Evolutionary conservation across 2,888 invertebrate species (phyloP).

Genomic region (Drosophila gaucha): DNA sequence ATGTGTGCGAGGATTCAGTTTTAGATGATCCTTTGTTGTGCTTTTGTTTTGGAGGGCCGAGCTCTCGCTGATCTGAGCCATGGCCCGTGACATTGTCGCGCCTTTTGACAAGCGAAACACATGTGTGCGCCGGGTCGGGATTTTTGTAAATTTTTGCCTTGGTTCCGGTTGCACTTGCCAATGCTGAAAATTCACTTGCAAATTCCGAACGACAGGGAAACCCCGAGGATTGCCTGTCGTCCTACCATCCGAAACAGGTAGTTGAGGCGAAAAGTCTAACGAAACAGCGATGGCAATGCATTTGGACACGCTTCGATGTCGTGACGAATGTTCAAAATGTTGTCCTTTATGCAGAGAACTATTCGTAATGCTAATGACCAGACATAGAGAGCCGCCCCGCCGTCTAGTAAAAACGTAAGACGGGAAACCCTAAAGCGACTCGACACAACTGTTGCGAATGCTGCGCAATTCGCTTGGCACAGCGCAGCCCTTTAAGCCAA

Average conservation of each 20-base stretch:
- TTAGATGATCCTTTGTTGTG: conserved; percentile 6
- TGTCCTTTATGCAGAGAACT: conserved; percentile 20
- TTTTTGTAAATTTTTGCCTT: conserved; percentile 5
- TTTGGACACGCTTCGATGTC: conserved; percentile 58
- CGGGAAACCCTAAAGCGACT: not conserved
- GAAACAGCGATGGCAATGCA: conserved; percentile 49
- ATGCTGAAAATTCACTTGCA: conserved; percentile 50
- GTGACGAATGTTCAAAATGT: conserved; percentile 36
- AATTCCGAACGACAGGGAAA: conserved; percentile 44
- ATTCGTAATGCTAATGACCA: conserved; percentile 57
- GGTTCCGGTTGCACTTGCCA: conserved; percentile 53
- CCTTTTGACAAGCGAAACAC: conserved; percentile 37
- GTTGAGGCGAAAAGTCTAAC: conserved; percentile 30
- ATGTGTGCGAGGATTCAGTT: conserved; percentile 18
- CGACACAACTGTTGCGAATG: conserved; percentile 4
- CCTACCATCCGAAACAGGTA: conserved; percentile 50
- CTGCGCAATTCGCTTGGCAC: conserved; percentile 52
- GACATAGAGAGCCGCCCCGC: conserved; percentile 31
- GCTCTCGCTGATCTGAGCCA: conserved; percentile 19
- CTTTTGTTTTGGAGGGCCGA: conserved; percentile 5
- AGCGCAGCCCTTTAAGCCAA: conserved; percentile 8
- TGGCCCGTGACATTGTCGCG: conserved; percentile 59
- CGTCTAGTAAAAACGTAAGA: conserved; percentile 3
- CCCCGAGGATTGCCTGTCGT: conserved; percentile 35
- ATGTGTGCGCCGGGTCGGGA: conserved; percentile 26